These are phyloP conservation scores for Panzeria rudis DNA, from an alignment of 2,888 invertebrate genomes.

Conservation along the genomic window DNA sequence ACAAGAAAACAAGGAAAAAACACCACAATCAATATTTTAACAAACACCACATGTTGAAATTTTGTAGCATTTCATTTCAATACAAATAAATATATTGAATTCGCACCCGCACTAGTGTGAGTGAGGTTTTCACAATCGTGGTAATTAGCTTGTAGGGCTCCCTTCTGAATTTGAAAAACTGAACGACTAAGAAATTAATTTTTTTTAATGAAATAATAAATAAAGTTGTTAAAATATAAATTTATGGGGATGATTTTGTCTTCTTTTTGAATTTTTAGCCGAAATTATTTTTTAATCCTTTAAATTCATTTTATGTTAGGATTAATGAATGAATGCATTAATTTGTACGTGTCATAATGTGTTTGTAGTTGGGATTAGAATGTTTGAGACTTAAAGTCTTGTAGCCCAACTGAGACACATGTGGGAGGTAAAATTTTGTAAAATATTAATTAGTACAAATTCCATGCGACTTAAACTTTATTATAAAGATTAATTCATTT, in stretches of 20 bases:
- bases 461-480: not conserved
- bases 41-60: constrained; percentile 61
- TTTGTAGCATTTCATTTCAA: constrained; percentile 17
- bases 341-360: constrained; percentile 29
- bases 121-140: constrained; percentile 53
- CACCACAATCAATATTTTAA: constrained; percentile 33
- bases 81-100: constrained; percentile 33
- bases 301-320: constrained; percentile 45
- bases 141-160: not conserved
- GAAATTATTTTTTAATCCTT: constrained; percentile 50
- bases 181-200: constrained; percentile 18
- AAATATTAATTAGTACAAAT: constrained; percentile 25
- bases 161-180: constrained; percentile 13
- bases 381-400: constrained; percentile 11
- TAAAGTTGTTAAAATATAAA: constrained; percentile 17
- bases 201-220: constrained; percentile 35
- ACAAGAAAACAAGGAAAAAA: constrained; percentile 13
- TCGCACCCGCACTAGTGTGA: constrained; percentile 40
- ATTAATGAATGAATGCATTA: constrained; percentile 35
- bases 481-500: not conserved
- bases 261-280: constrained; percentile 1
- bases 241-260: constrained; percentile 34
- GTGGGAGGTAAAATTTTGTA: not conserved
- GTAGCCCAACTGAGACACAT: constrained; percentile 23
- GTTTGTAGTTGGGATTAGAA: constrained; percentile 41